phyloP scores from a whole-genome alignment of 2,113 vertebrate genomes.

The Mastomys coucha region DNA sequence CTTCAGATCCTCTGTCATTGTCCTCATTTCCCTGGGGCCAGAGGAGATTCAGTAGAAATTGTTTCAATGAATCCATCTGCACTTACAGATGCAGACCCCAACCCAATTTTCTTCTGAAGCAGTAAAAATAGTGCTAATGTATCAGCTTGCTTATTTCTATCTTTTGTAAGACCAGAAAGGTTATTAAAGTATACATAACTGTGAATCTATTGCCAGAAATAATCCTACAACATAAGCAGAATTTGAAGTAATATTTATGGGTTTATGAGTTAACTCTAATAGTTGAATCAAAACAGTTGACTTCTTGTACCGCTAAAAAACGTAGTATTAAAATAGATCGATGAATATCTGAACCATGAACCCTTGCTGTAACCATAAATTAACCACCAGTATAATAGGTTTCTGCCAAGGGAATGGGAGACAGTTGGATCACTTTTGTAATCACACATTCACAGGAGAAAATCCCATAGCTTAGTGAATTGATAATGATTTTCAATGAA shows the following conservation, averaged over 20 bases:
- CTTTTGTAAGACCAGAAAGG: not conserved
- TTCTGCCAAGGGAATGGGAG: not conserved
- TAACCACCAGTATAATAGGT: not conserved
- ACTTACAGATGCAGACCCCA: not conserved
- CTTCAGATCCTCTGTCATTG: not conserved
- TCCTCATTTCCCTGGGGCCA: not conserved
- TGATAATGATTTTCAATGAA: not conserved
- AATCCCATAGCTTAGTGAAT: not conserved
- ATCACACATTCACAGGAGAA: not conserved
- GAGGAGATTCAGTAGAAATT: not conserved
- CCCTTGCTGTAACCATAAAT: not conserved
- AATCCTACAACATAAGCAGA: not conserved
- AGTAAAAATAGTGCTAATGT: not conserved
- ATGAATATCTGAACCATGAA: not conserved
- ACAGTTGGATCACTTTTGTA: not conserved
- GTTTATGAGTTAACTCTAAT: not conserved
- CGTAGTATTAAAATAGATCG: not conserved
- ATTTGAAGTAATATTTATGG: not conserved
- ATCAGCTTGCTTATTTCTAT: not conserved
- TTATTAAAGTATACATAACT: not conserved
- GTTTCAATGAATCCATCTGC: not conserved
- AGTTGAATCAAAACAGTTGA: not conserved
- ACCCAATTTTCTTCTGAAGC: not conserved
- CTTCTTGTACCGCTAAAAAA: not conserved
- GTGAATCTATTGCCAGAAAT: not conserved